Conservation (phyloP, 1,140 invertebrate genomes). For the Schlechtendalia chinensis region DNA sequence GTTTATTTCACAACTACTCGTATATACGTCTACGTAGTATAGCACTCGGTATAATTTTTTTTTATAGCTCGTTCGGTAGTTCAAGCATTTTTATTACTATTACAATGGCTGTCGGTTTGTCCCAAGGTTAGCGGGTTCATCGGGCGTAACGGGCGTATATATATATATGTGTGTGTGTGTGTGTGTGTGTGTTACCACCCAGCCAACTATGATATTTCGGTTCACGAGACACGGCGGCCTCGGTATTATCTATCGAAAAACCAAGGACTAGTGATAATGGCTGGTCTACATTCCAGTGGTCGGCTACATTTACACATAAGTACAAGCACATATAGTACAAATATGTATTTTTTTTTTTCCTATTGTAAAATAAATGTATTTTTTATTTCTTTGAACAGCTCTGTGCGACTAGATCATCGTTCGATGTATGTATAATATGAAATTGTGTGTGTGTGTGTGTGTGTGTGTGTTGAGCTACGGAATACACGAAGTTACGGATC, state of each 20-base stretch:
- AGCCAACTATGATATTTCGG: slow-evolving; percentile 48
- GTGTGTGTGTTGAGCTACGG: neutral
- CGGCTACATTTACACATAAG: neutral
- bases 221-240: slow-evolving; percentile 48
- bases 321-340: neutral
- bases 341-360: slow-evolving; percentile 7
- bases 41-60: slow-evolving; percentile 5
- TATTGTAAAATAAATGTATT: too few relatives aligned
- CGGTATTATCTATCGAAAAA: slow-evolving; percentile 48
- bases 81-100: slow-evolving; percentile 31
- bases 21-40: neutral
- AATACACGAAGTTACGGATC: slow-evolving; percentile 1
- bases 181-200: slow-evolving; percentile 15
- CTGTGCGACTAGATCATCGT: neutral
- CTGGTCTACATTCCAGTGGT: slow-evolving; percentile 44
- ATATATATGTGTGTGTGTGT: neutral
- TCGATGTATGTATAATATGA: neutral
- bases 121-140: slow-evolving; percentile 43
- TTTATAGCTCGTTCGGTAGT: slow-evolving; percentile 20
- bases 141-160: slow-evolving; percentile 46
- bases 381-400: neutral
- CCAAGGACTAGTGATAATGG: slow-evolving; percentile 48
- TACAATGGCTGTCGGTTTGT: slow-evolving; percentile 48
- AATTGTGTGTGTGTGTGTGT: neutral
- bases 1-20: slow-evolving; percentile 24